Percentiles rank a stretch among this genome's conserved stretches.
Evolutionary conservation across 2,797 vertebrate genomes (phyloP).

Genomic region (Siniperca scherzeri): DNA sequence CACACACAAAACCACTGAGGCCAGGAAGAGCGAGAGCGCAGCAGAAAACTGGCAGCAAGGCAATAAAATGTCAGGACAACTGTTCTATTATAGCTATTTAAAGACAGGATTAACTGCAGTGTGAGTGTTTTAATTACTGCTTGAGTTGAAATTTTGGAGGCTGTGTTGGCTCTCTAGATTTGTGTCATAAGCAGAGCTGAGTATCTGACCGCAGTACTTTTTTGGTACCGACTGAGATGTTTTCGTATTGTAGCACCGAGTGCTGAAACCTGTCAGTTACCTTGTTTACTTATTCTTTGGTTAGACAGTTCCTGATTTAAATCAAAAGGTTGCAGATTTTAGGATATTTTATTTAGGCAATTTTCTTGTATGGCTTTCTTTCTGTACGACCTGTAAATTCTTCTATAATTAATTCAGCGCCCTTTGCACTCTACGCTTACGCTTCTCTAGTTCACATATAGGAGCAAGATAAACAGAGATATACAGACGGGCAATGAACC

Average conservation of each 20-base stretch:
- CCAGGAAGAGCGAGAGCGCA: constrained; percentile 17
- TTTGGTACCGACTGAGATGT: constrained; percentile 23
- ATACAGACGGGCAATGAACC: too few relatives aligned
- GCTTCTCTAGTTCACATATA: too few relatives aligned
- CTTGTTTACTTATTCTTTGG: constrained; percentile 1
- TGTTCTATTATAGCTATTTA: constrained; percentile 60
- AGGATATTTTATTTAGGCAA: neutral
- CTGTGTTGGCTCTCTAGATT: constrained; percentile 13
- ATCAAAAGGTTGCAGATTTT: neutral
- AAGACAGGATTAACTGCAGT: constrained; percentile 39
- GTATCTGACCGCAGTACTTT: neutral
- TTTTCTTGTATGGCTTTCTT: neutral
- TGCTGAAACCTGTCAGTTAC: neutral
- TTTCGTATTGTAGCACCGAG: neutral
- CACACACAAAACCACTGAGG: constrained; percentile 13
- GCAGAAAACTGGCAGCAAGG: constrained; percentile 34
- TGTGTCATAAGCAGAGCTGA: constrained; percentile 14
- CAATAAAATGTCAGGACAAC: constrained; percentile 45
- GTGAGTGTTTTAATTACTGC: constrained; percentile 51
- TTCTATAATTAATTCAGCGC: too few relatives aligned
- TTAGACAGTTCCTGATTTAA: neutral
- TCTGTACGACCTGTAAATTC: too few relatives aligned
- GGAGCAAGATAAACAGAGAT: too few relatives aligned
- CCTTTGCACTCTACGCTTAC: too few relatives aligned
- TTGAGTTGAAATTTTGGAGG: constrained; percentile 10